A percentile compares a stretch with the other conserved stretches of the same genome.
phyloP scores from a whole-genome alignment of 2,797 vertebrate genomes.

The Bradypodion pumilum region DNA sequence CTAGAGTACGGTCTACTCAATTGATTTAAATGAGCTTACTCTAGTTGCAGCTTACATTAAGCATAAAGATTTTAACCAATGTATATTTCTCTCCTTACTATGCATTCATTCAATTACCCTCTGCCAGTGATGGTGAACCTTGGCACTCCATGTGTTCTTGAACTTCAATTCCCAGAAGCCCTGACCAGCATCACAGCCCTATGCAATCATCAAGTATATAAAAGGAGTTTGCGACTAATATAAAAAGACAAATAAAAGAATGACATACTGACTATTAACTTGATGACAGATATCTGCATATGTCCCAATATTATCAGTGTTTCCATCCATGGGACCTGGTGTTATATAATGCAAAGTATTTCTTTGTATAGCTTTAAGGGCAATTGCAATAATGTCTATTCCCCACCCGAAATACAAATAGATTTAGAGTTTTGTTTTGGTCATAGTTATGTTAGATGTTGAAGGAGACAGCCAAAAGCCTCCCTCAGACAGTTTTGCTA shows the following conservation, averaged over 20 bases:
- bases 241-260: not conserved
- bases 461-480: not conserved
- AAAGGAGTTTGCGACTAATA: not conserved
- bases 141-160: too few relatives aligned
- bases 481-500: constrained; percentile 17
- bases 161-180: too few relatives aligned
- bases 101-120: not conserved
- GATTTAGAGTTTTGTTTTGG: too few relatives aligned
- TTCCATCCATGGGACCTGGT: not conserved
- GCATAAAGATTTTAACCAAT: too few relatives aligned
- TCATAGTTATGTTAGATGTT: rapidly evolving
- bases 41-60: too few relatives aligned
- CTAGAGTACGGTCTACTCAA: too few relatives aligned
- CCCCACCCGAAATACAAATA: too few relatives aligned
- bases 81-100: not conserved
- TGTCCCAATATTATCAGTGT: not conserved
- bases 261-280: not conserved
- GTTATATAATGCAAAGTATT: not conserved
- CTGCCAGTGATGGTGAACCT: too few relatives aligned
- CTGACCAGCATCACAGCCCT: too few relatives aligned
- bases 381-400: too few relatives aligned
- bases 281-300: not conserved
- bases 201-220: not conserved
- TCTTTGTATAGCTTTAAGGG: too few relatives aligned
- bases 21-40: too few relatives aligned